Base-by-base conservation (phyloP, 2,888 invertebrate genomes). In the Stenolophus ochropezus region DNA sequence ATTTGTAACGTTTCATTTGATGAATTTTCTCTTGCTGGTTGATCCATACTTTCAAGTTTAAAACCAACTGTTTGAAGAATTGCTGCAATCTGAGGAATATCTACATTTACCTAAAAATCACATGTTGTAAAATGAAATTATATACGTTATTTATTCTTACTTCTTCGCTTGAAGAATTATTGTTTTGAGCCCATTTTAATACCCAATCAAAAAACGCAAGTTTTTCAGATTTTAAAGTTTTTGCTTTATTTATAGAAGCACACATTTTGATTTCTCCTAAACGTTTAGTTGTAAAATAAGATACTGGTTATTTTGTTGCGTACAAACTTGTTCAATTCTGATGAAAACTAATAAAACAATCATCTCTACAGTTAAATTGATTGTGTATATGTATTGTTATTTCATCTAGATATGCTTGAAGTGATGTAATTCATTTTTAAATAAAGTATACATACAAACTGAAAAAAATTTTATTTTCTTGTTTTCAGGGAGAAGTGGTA, bases 1-100 rank as follows among this genome's bases (percentile, higher is more conserved):
- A 87, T 80, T n/a, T 73, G 76, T 18, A 82, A 73, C 0, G 82
- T 21, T 80, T 82, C 82, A 8, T 78, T 56, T 51, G 69, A 71
- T n/a, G 83, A 82, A 18, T 8, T 27, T 61, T 76, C 82, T 1
- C 80, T 16, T n/a, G 56, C 49, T 0, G 86, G 85, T 4, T 85
- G 87, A 25, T 87, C 87, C 74, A 87, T 87, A 65, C 85, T 84
- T 18, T 85, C 85, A 25, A 88, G 83, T 51, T 87, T 86, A 82
- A 87, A 88, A 1, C 88, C 88, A 20, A 87, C 83, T 1, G 87
- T 85, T 84, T 88, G 87, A 5, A 88, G 65, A 2, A 88, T 84
- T 79, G 85, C 85, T 11, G 86, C 85, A n/a, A 88, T 81, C 3
- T 83, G 83, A 1, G 86, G 83, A n/a, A 86, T 84, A 61, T 88